These are phyloP conservation scores for Papilio demoleus DNA, from an alignment of 2,888 invertebrate species.

Conservation along the genomic window DNA sequence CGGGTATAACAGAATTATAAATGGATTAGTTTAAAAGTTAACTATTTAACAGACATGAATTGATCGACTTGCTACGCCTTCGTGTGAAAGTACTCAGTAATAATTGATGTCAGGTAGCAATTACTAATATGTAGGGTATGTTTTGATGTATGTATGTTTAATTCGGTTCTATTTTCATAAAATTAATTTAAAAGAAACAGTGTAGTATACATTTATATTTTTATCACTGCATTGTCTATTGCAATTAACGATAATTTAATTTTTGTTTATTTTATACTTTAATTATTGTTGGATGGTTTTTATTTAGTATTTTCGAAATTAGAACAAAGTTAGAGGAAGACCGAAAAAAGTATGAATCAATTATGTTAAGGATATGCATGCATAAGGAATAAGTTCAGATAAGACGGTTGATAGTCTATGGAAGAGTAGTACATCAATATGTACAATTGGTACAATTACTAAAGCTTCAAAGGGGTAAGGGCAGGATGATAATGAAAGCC, in stretches of 20 bases:
- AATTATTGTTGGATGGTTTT: not conserved
- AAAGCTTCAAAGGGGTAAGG: too few species aligned
- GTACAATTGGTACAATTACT: too few species aligned
- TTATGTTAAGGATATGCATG: too few species aligned
- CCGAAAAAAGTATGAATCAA: too few species aligned
- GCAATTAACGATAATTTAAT: not conserved
- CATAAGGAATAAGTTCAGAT: too few species aligned
- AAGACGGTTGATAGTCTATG: too few species aligned
- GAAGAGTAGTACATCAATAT: too few species aligned
- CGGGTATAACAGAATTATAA: slow-evolving; percentile 47
- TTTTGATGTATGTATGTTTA: slow-evolving; percentile 8
- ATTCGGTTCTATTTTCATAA: not conserved
- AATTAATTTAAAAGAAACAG: not conserved
- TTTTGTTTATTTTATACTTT: not conserved
- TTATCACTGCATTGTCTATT: not conserved
- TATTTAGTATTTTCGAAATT: too few species aligned
- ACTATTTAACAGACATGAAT: slow-evolving; percentile 45
- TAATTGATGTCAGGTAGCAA: slow-evolving; percentile 29
- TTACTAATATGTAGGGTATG: slow-evolving; percentile 27
- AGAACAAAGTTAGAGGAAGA: too few species aligned
- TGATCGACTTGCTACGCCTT: slow-evolving; percentile 49
- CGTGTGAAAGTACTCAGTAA: slow-evolving; percentile 39
- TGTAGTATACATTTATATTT: not conserved
- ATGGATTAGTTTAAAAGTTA: slow-evolving; percentile 48
- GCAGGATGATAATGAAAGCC: too few species aligned